Evolutionary conservation across 2,113 vertebrate species (phyloP).

Genomic region (Alligator mississippiensis): DNA sequence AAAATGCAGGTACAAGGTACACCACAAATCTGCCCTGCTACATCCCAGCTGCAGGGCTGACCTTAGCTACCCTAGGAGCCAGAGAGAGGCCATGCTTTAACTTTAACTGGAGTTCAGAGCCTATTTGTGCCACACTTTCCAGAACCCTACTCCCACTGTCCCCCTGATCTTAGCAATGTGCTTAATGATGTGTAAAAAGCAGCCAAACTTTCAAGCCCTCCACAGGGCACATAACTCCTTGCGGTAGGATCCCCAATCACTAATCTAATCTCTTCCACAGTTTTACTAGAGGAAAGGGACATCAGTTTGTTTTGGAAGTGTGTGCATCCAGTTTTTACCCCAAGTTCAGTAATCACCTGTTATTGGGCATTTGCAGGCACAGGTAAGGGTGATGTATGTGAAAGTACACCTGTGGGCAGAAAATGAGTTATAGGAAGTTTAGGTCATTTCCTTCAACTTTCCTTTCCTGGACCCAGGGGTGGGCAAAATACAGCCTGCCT

Average conservation of each 20-base stretch:
- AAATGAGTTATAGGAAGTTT: background rate
- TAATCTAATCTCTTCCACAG: constrained; percentile 47
- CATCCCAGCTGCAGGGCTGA: background rate
- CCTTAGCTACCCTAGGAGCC: background rate
- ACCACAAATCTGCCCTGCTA: no score
- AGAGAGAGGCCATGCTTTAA: background rate
- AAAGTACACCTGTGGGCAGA: background rate
- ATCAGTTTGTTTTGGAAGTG: background rate
- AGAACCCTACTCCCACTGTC: background rate
- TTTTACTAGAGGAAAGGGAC: background rate
- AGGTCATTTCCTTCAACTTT: background rate
- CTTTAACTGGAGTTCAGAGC: background rate
- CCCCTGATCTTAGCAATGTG: background rate
- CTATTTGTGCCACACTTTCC: background rate
- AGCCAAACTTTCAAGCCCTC: constrained; percentile 10
- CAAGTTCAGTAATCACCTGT: rapidly evolving
- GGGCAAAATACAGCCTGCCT: no score
- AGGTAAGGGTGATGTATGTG: background rate
- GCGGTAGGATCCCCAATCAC: constrained; percentile 12
- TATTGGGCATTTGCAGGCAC: background rate
- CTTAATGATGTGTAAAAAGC: background rate
- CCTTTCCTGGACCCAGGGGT: background rate
- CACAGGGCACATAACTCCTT: background rate
- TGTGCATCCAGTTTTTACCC: background rate
- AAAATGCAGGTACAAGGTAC: no score